A percentile compares a stretch with the other conserved stretches of the same genome.
phyloP scores from a whole-genome alignment of 2,113 vertebrate genomes.

The Dryoscopus gambensis region DNA sequence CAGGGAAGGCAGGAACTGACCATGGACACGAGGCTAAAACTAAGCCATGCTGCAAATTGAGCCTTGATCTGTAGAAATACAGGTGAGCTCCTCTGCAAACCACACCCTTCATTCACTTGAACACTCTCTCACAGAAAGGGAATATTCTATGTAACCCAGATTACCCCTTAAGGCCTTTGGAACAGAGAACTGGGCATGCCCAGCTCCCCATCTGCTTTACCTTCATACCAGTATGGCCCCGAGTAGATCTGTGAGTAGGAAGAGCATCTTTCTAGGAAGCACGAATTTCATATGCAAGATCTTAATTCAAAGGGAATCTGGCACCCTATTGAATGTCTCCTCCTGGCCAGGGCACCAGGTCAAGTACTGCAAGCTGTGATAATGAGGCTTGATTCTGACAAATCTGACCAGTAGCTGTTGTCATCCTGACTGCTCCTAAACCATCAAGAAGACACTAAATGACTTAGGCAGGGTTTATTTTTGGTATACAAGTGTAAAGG shows the following conservation, averaged over 20 bases:
- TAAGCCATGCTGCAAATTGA: background rate
- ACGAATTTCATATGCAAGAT: background rate
- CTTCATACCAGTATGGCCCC: background rate
- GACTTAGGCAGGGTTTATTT: conserved; percentile 58
- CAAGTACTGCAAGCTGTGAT: conserved; percentile 61
- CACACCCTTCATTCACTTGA: background rate
- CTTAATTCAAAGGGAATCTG: conserved; percentile 44
- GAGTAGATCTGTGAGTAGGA: background rate
- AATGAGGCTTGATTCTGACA: conserved; percentile 45
- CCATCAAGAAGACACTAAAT: conserved; percentile 39
- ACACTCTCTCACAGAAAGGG: background rate
- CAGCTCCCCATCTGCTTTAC: background rate
- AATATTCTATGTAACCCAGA: background rate
- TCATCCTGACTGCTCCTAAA: conserved; percentile 49
- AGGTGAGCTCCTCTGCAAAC: background rate
- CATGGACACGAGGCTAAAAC: background rate
- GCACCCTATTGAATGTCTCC: conserved; percentile 38
- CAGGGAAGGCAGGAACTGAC: background rate
- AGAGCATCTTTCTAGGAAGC: background rate
- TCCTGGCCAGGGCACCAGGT: conserved; percentile 54
- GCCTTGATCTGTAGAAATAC: background rate
- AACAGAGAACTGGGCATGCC: background rate
- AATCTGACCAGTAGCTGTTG: conserved; percentile 56
- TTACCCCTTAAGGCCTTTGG: background rate
- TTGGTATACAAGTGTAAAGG: conserved; percentile 46